Conservation (phyloP, 1,140 invertebrate genomes). For the Planococcus citri region DNA sequence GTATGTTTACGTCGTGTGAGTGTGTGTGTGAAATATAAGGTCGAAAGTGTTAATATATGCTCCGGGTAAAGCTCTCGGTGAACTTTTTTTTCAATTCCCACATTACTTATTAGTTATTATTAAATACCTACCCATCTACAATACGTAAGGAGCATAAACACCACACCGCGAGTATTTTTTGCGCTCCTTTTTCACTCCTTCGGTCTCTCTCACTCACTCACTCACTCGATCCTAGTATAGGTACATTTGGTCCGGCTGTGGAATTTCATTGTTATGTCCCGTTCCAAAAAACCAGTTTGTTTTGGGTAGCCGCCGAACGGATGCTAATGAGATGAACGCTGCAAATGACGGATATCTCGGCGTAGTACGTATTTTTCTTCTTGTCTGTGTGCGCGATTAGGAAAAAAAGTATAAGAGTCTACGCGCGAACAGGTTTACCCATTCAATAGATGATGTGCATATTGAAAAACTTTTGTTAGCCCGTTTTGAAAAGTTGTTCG, state of each 20-base stretch:
- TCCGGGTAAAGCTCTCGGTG: background rate
- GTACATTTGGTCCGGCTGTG: no score
- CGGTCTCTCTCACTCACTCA: no score
- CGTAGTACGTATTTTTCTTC: background rate
- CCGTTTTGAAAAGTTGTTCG: background rate
- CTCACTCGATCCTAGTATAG: no score
- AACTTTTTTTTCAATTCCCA: background rate
- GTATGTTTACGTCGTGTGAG: no score
- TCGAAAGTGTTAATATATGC: conserved; percentile 4
- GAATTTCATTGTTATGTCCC: background rate
- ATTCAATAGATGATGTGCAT: background rate
- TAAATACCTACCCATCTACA: no score
- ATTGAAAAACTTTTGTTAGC: background rate
- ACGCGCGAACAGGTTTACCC: background rate
- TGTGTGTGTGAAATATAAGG: background rate
- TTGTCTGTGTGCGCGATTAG: background rate
- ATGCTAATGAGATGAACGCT: background rate
- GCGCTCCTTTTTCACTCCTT: no score
- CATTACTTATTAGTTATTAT: no score
- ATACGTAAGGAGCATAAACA: no score
- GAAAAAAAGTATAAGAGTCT: background rate
- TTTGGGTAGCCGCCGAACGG: background rate
- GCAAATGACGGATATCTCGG: background rate
- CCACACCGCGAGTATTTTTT: no score
- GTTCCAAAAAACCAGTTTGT: background rate